Evolutionary conservation across 2,888 invertebrate species (phyloP).

Genomic region (Adela reaumurella): DNA sequence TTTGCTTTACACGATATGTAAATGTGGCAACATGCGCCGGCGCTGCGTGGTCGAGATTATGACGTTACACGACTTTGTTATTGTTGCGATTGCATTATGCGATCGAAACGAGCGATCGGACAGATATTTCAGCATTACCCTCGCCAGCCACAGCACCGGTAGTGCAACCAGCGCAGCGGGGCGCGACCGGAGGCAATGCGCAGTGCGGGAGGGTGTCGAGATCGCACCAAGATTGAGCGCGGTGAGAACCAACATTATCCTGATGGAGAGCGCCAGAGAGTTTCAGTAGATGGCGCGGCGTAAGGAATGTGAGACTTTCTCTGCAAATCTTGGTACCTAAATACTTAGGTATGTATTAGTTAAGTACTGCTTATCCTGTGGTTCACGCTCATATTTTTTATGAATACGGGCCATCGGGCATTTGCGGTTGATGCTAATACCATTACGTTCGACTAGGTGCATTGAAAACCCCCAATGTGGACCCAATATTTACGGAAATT

Average conservation of each 20-base stretch:
- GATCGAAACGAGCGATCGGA: slow-evolving; percentile 5
- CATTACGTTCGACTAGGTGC: too few species aligned
- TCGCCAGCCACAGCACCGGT: slow-evolving; percentile 3
- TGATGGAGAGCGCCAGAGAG: not conserved
- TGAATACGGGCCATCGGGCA: too few species aligned
- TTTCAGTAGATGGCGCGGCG: too few species aligned
- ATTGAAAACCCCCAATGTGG: too few species aligned
- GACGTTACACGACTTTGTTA: not conserved
- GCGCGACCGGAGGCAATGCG: not conserved
- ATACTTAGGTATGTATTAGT: too few species aligned
- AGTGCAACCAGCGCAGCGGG: not conserved
- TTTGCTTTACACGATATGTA: too few species aligned
- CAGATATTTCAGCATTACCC: slow-evolving; percentile 4
- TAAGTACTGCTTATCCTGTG: too few species aligned
- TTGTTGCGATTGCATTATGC: not conserved
- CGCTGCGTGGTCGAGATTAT: not conserved
- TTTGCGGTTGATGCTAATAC: too few species aligned
- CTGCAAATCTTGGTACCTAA: too few species aligned
- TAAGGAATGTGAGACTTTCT: too few species aligned
- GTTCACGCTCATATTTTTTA: too few species aligned
- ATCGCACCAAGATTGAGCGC: not conserved
- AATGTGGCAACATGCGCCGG: not conserved
- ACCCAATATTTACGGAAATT: too few species aligned
- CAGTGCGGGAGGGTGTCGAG: not conserved
- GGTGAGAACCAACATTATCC: not conserved